These are phyloP conservation scores for Amyelois transitella DNA, from an alignment of 1,140 invertebrate genomes.

Conservation along the genomic window DNA sequence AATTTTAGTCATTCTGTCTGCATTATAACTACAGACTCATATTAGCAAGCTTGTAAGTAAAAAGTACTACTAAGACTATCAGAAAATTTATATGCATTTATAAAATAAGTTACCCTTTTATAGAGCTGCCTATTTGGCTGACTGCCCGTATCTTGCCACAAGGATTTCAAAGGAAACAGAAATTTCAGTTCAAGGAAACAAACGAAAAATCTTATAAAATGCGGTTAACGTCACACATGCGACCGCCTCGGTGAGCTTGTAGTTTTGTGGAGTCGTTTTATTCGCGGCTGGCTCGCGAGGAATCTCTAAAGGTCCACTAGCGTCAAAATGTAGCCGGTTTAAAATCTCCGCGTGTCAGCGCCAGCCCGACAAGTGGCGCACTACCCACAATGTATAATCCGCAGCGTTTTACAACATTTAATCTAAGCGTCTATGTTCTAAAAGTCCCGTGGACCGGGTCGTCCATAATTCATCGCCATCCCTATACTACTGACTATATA, in stretches of 20 bases:
- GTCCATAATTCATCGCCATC: conserved; percentile 25
- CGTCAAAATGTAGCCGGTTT: background rate
- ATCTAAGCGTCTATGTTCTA: conserved; percentile 31
- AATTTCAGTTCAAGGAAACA: conserved; percentile 51
- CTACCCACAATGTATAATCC: conserved; percentile 1
- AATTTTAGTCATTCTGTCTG: too few relatives aligned
- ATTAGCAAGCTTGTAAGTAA: background rate
- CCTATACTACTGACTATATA: conserved; percentile 17
- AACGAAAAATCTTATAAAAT: conserved; percentile 65
- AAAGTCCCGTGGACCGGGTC: conserved; percentile 20
- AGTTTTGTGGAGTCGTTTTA: conserved; percentile 43
- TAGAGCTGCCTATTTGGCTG: conserved; percentile 61
- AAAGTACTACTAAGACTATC: background rate
- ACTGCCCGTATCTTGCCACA: conserved; percentile 45
- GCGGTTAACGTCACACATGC: conserved; percentile 61
- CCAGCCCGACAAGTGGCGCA: background rate
- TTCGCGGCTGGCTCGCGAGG: conserved; percentile 25
- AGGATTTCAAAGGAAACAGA: conserved; percentile 53
- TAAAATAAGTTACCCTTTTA: conserved; percentile 37
- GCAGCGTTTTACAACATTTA: conserved; percentile 17
- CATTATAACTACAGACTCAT: too few relatives aligned
- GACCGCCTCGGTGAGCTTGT: conserved; percentile 35
- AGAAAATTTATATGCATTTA: conserved; percentile 16
- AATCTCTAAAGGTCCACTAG: conserved; percentile 33
- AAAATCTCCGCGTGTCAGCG: conserved; percentile 4